Conservation (phyloP, 1,140 invertebrate species). For the Venturia canescens region DNA sequence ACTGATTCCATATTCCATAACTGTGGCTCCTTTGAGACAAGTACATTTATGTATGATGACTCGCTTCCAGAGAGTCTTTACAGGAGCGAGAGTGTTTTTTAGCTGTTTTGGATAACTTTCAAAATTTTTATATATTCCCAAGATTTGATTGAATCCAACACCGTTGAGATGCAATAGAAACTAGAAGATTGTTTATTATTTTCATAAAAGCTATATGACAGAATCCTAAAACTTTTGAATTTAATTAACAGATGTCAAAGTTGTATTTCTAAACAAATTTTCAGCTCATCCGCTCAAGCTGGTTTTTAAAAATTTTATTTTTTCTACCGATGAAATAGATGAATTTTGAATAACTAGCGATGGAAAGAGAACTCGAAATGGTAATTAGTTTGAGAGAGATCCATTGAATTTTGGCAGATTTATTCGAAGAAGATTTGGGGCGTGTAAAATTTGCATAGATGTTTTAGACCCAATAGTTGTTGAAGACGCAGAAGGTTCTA, state of each 20-base stretch:
- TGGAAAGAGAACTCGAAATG: slow-evolving; percentile 50
- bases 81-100: no score
- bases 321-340: slow-evolving; percentile 41
- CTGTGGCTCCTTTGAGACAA: slow-evolving; percentile 37
- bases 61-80: slow-evolving; percentile 31
- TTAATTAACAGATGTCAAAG: background rate
- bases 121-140: no score
- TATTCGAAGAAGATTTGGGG: slow-evolving; percentile 32
- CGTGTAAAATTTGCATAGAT: background rate
- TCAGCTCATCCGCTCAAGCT: background rate
- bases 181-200: slow-evolving; percentile 21
- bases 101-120: no score
- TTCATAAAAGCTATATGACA: slow-evolving; percentile 8
- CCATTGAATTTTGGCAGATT: slow-evolving; percentile 48
- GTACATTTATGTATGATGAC: no score
- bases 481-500: background rate
- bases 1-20: slow-evolving; percentile 26
- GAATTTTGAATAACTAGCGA: slow-evolving; percentile 48
- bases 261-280: background rate
- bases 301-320: slow-evolving; percentile 54
- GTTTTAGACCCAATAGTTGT: background rate
- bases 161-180: no score
- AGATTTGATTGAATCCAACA: no score
- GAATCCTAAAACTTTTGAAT: slow-evolving; percentile 2
- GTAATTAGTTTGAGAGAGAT: slow-evolving; percentile 36